A percentile compares a stretch with the other conserved stretches of the same genome.
Conservation (phyloP, 64 coral and sea anemone genomes). For the Acropora yongei region DNA sequence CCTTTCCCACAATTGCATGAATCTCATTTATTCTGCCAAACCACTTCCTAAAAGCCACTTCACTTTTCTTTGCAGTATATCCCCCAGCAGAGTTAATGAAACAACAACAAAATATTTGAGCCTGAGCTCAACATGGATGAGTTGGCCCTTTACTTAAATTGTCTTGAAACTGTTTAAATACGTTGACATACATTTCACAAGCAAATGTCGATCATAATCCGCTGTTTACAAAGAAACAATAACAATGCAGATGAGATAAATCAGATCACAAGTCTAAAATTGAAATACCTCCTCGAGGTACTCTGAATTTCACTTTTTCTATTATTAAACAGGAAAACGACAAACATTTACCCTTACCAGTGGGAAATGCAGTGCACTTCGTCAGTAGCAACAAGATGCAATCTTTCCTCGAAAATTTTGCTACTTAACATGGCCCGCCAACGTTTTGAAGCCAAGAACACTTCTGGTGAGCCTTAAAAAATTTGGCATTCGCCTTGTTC, state of each 20-base stretch:
- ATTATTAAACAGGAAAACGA: no score
- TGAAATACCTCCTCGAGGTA: no score
- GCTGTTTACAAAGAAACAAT: no score
- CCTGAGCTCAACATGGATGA: no score
- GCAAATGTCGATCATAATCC: no score
- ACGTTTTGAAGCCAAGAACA: constrained; percentile 14
- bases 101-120: no score
- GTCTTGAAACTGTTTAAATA: no score
- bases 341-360: constrained; percentile 32
- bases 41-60: constrained; percentile 49
- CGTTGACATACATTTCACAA: no score
- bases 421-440: constrained; percentile 27
- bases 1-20: constrained; percentile 11
- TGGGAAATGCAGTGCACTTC: constrained; percentile 49
- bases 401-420: neutral
- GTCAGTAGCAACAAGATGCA: constrained; percentile 23
- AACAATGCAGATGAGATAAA: no score
- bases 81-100: neutral
- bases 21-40: constrained; percentile 58
- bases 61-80: constrained; percentile 48
- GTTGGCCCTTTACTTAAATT: no score
- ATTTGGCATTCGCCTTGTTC: constrained; percentile 37
- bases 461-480: constrained; percentile 33
- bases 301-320: no score
- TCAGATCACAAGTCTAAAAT: no score